Conservation (phyloP, 2,113 vertebrate genomes). For the Arizona elegans region DNA sequence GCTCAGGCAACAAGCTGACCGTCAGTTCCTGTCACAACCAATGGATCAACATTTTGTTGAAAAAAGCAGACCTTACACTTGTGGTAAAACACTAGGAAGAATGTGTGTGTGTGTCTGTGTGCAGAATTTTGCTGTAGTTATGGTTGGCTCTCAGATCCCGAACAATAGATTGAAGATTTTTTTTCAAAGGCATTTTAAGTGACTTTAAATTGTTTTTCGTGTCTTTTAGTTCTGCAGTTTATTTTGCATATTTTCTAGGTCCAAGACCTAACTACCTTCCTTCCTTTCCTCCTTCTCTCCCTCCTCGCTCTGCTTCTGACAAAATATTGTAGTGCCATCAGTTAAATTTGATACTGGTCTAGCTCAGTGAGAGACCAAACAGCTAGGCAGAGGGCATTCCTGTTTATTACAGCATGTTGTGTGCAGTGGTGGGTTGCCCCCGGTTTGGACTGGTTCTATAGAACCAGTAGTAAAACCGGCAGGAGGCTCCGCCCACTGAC, state of each 20-base stretch:
- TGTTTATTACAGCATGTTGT: background rate
- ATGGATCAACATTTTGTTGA: background rate
- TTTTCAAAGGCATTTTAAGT: background rate
- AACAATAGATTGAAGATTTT: slow-evolving; percentile 4
- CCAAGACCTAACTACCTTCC: background rate
- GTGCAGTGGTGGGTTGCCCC: too few relatives aligned
- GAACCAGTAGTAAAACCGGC: too few relatives aligned
- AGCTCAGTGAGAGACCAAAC: background rate
- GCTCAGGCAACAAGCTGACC: background rate
- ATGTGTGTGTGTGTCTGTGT: background rate
- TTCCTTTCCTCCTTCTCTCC: background rate
- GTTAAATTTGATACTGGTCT: background rate
- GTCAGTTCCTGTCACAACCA: background rate
- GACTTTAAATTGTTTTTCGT: background rate
- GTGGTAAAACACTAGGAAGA: background rate
- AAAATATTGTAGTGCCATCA: background rate
- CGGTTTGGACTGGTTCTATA: too few relatives aligned
- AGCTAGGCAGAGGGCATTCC: background rate
- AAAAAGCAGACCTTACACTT: background rate
- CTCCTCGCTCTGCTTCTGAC: background rate
- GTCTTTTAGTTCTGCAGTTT: background rate
- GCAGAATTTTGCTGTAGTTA: background rate
- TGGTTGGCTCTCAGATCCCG: background rate
- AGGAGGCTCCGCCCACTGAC: too few relatives aligned
- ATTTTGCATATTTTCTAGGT: background rate